Conservation (phyloP, 2,113 vertebrate genomes). For the Grammomys surdaster region DNA sequence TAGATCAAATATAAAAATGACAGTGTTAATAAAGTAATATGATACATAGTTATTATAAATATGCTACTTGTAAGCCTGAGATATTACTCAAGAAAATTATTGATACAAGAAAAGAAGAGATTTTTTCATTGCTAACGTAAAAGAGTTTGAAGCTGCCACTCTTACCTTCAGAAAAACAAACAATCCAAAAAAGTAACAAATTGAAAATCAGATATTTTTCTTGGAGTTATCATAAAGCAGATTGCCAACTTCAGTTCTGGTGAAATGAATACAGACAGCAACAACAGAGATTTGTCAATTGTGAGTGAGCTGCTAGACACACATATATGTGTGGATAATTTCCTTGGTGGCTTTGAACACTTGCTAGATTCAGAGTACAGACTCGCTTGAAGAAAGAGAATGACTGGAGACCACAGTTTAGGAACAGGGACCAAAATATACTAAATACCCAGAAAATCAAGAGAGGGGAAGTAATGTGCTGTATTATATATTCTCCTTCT, state of each 20-base stretch:
- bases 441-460: not conserved
- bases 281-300: not conserved
- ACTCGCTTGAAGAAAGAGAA: not conserved
- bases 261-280: not conserved
- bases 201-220: not conserved
- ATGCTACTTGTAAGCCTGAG: not conserved
- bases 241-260: not conserved
- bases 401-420: not conserved
- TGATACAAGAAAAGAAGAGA: not conserved
- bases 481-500: not conserved
- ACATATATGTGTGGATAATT: not conserved
- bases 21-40: not conserved
- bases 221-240: not conserved
- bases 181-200: not conserved
- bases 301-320: not conserved
- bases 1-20: constrained; percentile 5
- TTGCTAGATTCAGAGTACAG: not conserved
- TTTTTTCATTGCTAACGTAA: not conserved
- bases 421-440: not conserved
- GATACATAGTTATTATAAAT: not conserved
- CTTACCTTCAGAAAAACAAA: not conserved
- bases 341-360: not conserved
- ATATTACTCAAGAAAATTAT: not conserved
- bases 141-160: not conserved
- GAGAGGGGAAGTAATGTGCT: not conserved